These are phyloP conservation scores for Meleagris gallopavo DNA, from an alignment of 2,113 vertebrate species.

Conservation along the genomic window DNA sequence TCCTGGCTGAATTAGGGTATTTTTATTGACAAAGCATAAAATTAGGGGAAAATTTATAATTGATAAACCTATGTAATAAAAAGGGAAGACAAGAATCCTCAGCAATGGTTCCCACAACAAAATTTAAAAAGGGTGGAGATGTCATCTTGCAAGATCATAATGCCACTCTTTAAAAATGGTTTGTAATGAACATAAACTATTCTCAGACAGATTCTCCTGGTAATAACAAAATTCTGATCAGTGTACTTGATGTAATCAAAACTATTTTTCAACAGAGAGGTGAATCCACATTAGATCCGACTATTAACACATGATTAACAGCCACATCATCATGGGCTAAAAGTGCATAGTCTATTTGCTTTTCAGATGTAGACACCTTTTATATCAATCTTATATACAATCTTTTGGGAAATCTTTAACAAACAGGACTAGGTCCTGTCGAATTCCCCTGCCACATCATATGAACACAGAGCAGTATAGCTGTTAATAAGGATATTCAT, in stretches of 20 bases:
- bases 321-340: slow-evolving; percentile 15
- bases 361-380: slow-evolving; percentile 73
- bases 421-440: slow-evolving; percentile 69
- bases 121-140: not conserved
- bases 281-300: slow-evolving; percentile 6
- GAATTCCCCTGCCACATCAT: slow-evolving; percentile 73
- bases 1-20: not conserved
- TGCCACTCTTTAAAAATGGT: not conserved
- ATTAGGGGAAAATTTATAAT: not conserved
- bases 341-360: slow-evolving; percentile 75
- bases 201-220: not conserved
- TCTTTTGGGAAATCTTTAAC: slow-evolving; percentile 66
- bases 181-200: not conserved
- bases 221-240: not conserved
- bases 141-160: not conserved
- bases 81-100: not conserved
- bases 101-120: not conserved
- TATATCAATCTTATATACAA: slow-evolving; percentile 73
- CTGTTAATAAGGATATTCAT: slow-evolving; percentile 92
- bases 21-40: not conserved
- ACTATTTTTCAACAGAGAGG: not conserved
- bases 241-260: not conserved
- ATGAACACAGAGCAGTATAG: slow-evolving; percentile 79
- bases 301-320: slow-evolving; percentile 40
- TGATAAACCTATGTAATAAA: not conserved